Evolutionary conservation across 2,888 invertebrate genomes (phyloP).

Genomic region (Oligia fasciuncula): DNA sequence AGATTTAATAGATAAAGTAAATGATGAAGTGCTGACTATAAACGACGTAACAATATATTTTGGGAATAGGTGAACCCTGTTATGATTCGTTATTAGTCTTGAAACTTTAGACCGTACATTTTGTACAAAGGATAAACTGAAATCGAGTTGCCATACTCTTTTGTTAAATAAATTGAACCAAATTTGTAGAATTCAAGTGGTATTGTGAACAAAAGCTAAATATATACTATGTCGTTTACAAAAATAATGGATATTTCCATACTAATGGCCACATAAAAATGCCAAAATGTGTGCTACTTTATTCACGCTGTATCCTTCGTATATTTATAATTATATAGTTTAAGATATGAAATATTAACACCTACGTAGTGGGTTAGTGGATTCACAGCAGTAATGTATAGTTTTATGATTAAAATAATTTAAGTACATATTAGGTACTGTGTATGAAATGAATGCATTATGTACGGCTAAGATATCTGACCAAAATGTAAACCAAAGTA

Average conservation of each 20-base stretch:
- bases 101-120: not conserved
- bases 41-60: not conserved
- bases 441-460: slow-evolving; percentile 10
- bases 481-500: slow-evolving; percentile 58
- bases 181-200: not conserved
- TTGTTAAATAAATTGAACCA: not conserved
- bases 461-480: slow-evolving; percentile 32
- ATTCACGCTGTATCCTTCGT: slow-evolving; percentile 12
- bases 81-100: not conserved
- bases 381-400: slow-evolving; percentile 22
- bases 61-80: not conserved
- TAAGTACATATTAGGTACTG: not conserved
- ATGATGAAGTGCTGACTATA: not conserved
- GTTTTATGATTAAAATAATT: slow-evolving; percentile 4
- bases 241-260: slow-evolving; percentile 16
- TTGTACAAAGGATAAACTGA: not conserved
- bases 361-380: slow-evolving; percentile 49
- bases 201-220: not conserved
- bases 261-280: slow-evolving; percentile 10
- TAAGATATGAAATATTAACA: slow-evolving; percentile 29
- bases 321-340: slow-evolving; percentile 15
- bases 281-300: slow-evolving; percentile 16
- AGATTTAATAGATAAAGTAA: slow-evolving; percentile 48
- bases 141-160: not conserved
- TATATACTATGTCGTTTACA: not conserved